Percentiles rank a stretch among this genome's conserved stretches.
Evolutionary conservation across 37 sponge, comb jelly and placozoan genomes (phyloP).

Genomic region (Hexactinellida sp.): DNA sequence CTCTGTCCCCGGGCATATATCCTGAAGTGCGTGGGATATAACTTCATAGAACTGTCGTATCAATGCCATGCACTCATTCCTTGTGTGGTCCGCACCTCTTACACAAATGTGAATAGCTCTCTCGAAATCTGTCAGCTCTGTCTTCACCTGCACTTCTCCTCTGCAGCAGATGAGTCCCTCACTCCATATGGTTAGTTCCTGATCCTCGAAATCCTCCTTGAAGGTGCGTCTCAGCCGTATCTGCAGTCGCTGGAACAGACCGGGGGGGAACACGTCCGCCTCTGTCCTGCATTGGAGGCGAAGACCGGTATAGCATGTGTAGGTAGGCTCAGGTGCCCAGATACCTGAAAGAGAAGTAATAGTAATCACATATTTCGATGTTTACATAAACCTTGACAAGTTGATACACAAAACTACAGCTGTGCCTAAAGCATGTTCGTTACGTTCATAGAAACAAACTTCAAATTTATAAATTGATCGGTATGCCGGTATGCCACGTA

Average conservation of each 20-base stretch:
- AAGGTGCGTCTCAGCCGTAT: conserved; percentile 34
- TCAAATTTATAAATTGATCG: too few species aligned
- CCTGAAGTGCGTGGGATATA: conserved; percentile 18
- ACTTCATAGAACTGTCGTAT: conserved; percentile 57
- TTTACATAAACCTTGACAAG: too few species aligned
- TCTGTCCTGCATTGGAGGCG: conserved; percentile 23
- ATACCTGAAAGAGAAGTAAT: conserved; percentile 8
- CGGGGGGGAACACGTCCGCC: conserved; percentile 48
- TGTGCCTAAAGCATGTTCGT: too few species aligned
- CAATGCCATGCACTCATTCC: conserved; percentile 48
- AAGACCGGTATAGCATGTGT: conserved; percentile 56
- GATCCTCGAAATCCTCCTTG: conserved; percentile 58
- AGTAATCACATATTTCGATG: too few species aligned
- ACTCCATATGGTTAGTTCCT: conserved; percentile 67
- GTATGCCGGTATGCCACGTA: too few species aligned
- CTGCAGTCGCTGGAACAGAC: conserved; percentile 50
- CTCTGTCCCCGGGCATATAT: conserved; percentile 43
- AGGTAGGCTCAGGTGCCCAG: conserved; percentile 50
- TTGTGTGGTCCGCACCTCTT: conserved; percentile 38
- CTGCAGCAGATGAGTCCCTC: conserved; percentile 70
- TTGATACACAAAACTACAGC: too few species aligned
- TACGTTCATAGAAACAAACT: too few species aligned
- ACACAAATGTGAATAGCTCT: conserved; percentile 47
- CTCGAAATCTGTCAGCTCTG: conserved; percentile 23
- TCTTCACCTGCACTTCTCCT: conserved; percentile 56